These are phyloP conservation scores for Rhabdophis nuchalis DNA, from an alignment of 2,797 vertebrate genomes.

Conservation along the genomic window DNA sequence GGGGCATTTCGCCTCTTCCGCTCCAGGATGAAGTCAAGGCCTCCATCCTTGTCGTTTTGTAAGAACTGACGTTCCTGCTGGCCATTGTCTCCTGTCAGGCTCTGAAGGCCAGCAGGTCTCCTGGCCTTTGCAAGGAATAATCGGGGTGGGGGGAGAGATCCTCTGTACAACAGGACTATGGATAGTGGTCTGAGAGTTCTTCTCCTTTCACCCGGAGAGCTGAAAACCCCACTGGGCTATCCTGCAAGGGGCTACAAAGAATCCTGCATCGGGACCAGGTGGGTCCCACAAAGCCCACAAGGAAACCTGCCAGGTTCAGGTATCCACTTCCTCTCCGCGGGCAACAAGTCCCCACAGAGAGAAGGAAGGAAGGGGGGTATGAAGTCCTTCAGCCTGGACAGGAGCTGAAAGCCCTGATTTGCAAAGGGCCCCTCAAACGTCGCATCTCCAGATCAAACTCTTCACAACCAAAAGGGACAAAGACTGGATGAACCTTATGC, in stretches of 20 bases:
- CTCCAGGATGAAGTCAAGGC: neutral
- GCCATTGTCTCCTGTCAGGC: too few species aligned
- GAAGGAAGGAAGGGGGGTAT: neutral
- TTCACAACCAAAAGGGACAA: neutral
- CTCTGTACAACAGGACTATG: neutral
- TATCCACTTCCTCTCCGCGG: neutral
- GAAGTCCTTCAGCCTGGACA: neutral
- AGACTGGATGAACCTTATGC: neutral
- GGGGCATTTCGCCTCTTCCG: neutral
- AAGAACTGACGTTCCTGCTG: neutral
- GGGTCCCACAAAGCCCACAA: neutral
- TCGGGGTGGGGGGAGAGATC: neutral
- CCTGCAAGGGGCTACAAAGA: neutral
- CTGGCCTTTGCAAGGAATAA: too few species aligned
- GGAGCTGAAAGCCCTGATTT: neutral
- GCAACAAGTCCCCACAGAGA: neutral
- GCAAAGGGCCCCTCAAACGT: too few species aligned
- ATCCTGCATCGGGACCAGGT: neutral
- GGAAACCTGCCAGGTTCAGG: neutral
- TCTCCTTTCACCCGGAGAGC: neutral
- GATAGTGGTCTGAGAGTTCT: neutral
- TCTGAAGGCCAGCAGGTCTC: too few species aligned
- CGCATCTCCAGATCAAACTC: neutral
- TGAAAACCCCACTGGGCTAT: neutral
- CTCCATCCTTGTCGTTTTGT: neutral